Evolutionary conservation across 2,888 invertebrate species (phyloP).

Genomic region (Sesamia inferens): DNA sequence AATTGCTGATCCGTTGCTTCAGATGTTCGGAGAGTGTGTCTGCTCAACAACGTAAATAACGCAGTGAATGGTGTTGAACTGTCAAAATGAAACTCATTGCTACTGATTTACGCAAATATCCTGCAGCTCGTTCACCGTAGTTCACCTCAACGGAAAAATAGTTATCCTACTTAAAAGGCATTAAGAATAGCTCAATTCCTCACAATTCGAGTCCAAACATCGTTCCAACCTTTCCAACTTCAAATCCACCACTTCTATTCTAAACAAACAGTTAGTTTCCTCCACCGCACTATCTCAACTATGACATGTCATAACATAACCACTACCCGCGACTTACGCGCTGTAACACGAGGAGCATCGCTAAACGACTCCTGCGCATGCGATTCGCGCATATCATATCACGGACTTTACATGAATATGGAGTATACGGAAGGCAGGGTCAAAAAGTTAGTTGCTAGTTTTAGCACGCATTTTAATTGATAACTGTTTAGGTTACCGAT

Average conservation of each 20-base stretch:
- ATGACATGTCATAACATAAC: slow-evolving; percentile 62
- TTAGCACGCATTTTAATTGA: slow-evolving; percentile 55
- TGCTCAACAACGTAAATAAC: no score
- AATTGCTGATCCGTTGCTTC: no score
- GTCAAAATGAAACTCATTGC: no score
- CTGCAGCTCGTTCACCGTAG: no score
- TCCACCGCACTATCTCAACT: slow-evolving; percentile 43
- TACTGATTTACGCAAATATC: no score
- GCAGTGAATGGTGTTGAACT: no score
- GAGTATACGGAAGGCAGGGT: slow-evolving; percentile 62
- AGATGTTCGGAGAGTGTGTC: no score
- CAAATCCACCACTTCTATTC: slow-evolving; percentile 4
- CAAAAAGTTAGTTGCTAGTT: slow-evolving; percentile 51
- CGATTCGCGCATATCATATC: slow-evolving; percentile 66
- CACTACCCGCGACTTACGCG: slow-evolving; percentile 60
- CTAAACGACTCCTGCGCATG: slow-evolving; percentile 61
- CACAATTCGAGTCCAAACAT: background rate
- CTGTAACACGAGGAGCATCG: slow-evolving; percentile 58
- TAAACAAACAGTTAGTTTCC: slow-evolving; percentile 54
- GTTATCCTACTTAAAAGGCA: no score
- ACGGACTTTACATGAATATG: slow-evolving; percentile 61
- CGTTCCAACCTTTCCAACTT: no score
- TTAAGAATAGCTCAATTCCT: no score
- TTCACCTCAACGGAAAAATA: no score
- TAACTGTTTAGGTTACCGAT: slow-evolving; percentile 36